Base-by-base conservation (phyloP, 2,113 vertebrate genomes). In the Antennarius striatus region DNA sequence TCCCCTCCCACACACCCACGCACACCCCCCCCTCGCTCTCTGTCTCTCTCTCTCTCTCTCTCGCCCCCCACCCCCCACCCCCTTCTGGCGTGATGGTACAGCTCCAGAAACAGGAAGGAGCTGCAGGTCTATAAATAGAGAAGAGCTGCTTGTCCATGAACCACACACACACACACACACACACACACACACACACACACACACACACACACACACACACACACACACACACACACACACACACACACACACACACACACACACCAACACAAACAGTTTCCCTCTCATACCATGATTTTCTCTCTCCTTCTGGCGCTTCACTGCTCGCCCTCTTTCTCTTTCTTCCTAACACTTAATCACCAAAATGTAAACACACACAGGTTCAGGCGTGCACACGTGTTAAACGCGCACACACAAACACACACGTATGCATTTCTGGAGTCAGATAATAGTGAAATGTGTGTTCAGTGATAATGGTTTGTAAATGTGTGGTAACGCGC, bases 21-120 rank as follows among this genome's bases (percentile, higher is more conserved):
- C 74, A 65, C 82, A 81, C 81, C 52, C 68, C 79, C 73, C 69
- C 63, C 67, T 68, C 43, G 13, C 46, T 42, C 40, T 12, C 45
- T 14, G 22, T 22, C 9, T 36, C 14, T 48, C 32, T 36, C 15
- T 17, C 32, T 29, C 13, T 30, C 22, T 16, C 7, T 30, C 16
- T 43, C 40, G 29, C 22, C 16, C 56, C 48, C 10, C 45, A n/a
- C 9, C 61, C 76, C 58, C 65, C 73, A 49, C 79, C 74, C 73
- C 57, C 74, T 70, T 80, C 72, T 73, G 73, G 73, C 77, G 75
- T 79, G 86, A 88, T 91, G 88, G 86, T 91, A 85, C 81, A 80
- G 86, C 88, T 91, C 87, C 85, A 88, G 88, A 89, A 91, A 90
- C 90, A 90, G 90, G 90, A 91, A 91, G 87, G 82, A 86, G 85